Conservation (phyloP, 53 echinoderm and acorn worm genomes). For the Mesocentrotus franciscanus region DNA sequence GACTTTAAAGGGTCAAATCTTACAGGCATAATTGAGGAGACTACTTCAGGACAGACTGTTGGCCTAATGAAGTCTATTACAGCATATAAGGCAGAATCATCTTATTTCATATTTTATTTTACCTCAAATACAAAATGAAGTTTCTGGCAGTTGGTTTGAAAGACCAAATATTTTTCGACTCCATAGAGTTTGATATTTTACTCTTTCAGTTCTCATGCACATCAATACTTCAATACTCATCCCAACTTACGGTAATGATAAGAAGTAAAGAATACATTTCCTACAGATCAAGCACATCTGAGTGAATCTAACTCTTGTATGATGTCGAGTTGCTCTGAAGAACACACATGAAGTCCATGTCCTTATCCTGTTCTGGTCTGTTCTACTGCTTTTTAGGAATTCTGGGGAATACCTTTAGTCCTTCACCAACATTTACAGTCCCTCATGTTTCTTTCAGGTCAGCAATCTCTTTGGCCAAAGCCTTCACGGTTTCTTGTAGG, state of each 20-base stretch:
- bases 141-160: not conserved
- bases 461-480: constrained; percentile 22
- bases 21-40: too few species aligned
- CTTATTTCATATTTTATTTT: not conserved
- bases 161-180: not conserved
- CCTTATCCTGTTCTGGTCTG: not conserved
- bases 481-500: not conserved
- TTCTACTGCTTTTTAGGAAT: not conserved
- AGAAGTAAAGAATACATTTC: not conserved
- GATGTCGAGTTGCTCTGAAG: not conserved
- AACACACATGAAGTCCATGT: not conserved
- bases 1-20: too few species aligned
- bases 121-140: not conserved
- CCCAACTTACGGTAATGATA: not conserved
- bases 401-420: not conserved
- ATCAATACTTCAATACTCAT: not conserved
- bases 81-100: not conserved
- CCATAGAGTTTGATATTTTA: not conserved
- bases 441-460: not conserved
- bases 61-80: not conserved
- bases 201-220: not conserved
- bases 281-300: not conserved
- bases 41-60: not conserved
- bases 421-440: not conserved
- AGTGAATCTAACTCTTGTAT: not conserved